phyloP scores from a whole-genome alignment of 2,888 invertebrate genomes.

The Stenchaetothrips biformis region DNA sequence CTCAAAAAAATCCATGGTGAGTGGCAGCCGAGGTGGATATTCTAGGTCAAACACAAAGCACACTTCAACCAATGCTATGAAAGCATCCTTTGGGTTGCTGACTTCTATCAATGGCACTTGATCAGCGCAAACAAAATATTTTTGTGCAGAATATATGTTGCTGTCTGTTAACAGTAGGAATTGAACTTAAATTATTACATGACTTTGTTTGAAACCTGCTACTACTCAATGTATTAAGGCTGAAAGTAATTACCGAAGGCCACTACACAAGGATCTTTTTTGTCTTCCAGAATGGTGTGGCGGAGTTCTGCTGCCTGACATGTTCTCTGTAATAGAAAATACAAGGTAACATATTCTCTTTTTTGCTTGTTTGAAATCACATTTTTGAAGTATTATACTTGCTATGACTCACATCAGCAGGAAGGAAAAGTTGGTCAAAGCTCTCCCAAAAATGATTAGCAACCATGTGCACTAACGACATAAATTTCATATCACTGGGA shows the following conservation, averaged over 20 bases:
- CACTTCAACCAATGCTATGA: background rate
- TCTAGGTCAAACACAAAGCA: background rate
- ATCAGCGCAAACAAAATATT: background rate
- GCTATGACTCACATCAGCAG: too few species aligned
- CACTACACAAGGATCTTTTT: background rate
- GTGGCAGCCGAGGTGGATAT: background rate
- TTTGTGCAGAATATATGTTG: background rate
- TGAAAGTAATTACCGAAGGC: background rate
- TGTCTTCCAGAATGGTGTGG: background rate
- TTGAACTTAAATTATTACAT: background rate
- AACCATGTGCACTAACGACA: too few species aligned
- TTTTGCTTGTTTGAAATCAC: too few species aligned
- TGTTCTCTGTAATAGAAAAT: background rate
- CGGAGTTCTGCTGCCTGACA: background rate
- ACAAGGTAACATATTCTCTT: background rate
- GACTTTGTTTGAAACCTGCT: background rate
- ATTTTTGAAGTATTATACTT: too few species aligned
- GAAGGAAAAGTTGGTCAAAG: too few species aligned
- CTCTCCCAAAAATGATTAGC: too few species aligned
- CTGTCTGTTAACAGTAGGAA: background rate
- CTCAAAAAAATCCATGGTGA: background rate
- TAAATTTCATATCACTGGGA: too few species aligned
- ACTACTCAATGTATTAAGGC: background rate
- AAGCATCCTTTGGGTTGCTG: background rate
- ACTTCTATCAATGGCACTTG: background rate